A percentile compares a stretch with the other conserved stretches of the same genome.
These are phyloP conservation scores for Campoletis raptor DNA, from an alignment of 2,888 invertebrate species.

Conservation along the genomic window DNA sequence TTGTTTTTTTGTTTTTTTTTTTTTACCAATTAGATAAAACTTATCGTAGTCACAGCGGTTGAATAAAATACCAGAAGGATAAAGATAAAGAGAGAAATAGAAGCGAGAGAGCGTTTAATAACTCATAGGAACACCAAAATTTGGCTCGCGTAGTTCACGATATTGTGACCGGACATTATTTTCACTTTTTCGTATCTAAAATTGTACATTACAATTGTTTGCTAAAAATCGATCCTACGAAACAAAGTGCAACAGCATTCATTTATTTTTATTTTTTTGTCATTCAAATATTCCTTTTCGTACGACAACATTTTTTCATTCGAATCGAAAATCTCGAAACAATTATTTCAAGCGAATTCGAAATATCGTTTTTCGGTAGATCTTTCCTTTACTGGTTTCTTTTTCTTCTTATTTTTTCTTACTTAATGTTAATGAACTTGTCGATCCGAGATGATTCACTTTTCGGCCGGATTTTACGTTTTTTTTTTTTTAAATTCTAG, in stretches of 20 bases:
- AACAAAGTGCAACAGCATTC: conserved; percentile 48
- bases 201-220: conserved; percentile 47
- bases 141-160: conserved; percentile 64
- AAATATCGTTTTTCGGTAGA: conserved; percentile 31
- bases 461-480: conserved; percentile 55
- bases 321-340: conserved; percentile 43
- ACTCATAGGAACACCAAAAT: conserved; percentile 76
- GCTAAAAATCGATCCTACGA: conserved; percentile 45
- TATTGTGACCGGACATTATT: conserved; percentile 62
- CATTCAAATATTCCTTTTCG: conserved; percentile 41
- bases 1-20: too few relatives aligned
- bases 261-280: not conserved
- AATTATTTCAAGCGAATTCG: conserved; percentile 46
- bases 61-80: conserved; percentile 69
- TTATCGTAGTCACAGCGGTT: conserved; percentile 80
- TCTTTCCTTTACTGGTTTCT: conserved; percentile 33
- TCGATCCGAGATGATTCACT: conserved; percentile 41
- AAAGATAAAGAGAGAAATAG: conserved; percentile 41
- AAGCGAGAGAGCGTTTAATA: conserved; percentile 66
- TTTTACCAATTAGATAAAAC: conserved; percentile 74
- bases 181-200: conserved; percentile 52
- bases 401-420: conserved; percentile 41
- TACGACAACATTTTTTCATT: conserved; percentile 31
- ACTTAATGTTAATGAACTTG: conserved; percentile 53
- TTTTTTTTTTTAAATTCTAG: conserved; percentile 26